A percentile compares a stretch with the other conserved stretches of the same genome.
phyloP scores from a whole-genome alignment of 2,888 invertebrate genomes.

The Notocelia uddmanniana region DNA sequence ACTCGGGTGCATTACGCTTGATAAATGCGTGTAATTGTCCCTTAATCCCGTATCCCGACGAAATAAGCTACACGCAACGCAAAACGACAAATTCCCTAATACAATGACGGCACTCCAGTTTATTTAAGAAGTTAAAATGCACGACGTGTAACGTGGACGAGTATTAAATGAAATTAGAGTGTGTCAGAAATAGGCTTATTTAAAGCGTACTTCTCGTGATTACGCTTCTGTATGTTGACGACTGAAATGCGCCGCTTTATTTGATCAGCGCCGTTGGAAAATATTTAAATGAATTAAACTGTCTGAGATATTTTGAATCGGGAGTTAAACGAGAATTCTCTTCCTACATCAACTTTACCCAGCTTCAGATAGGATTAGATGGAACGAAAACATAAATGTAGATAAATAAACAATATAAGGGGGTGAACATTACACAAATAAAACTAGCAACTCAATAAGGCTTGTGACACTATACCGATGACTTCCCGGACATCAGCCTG shows the following conservation, averaged over 20 bases:
- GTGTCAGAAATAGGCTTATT: constrained; percentile 62
- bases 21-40: constrained; percentile 41
- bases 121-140: constrained; percentile 55
- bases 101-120: constrained; percentile 51
- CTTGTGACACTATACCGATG: too few species aligned
- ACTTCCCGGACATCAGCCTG: too few species aligned
- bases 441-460: too few species aligned
- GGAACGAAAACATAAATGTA: too few species aligned
- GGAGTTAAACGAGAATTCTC: constrained; percentile 17
- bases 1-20: constrained; percentile 37
- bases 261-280: constrained; percentile 52
- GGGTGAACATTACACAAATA: too few species aligned
- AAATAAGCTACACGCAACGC: constrained; percentile 30
- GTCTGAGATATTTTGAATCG: constrained; percentile 49
- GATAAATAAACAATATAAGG: too few species aligned
- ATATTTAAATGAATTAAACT: constrained; percentile 59
- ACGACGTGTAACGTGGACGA: constrained; percentile 52
- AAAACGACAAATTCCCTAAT: constrained; percentile 50
- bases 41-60: constrained; percentile 39
- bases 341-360: neutral
- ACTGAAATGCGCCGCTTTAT: constrained; percentile 29
- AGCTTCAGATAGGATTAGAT: too few species aligned
- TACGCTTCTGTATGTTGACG: constrained; percentile 53
- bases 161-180: constrained; percentile 61
- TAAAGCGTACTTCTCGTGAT: constrained; percentile 57